Conservation (phyloP, 2,797 vertebrate genomes). For the Pantherophis vulpinus region DNA sequence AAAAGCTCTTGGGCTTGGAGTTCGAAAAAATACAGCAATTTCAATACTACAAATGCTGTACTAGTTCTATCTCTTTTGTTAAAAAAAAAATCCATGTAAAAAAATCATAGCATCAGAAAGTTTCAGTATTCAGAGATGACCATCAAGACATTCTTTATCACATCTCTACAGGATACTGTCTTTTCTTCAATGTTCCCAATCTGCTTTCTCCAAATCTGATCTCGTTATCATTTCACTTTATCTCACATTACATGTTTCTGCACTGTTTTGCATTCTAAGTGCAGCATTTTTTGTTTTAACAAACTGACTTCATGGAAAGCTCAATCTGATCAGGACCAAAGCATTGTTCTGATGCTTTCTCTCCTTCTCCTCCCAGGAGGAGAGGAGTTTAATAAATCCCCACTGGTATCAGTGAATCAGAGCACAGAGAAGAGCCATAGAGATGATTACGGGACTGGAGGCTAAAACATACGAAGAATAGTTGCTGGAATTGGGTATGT, state of each 20-base stretch:
- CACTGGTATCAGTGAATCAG: not conserved
- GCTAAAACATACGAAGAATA: not conserved
- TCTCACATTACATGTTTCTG: not conserved
- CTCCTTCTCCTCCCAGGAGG: not conserved
- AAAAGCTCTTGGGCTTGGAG: conserved; percentile 25
- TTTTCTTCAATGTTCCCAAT: not conserved
- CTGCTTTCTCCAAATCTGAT: not conserved
- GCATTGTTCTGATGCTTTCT: not conserved
- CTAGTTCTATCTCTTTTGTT: not conserved
- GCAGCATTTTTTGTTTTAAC: not conserved
- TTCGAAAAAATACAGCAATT: not conserved
- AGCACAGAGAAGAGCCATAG: not conserved
- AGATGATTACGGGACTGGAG: not conserved
- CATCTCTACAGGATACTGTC: not conserved
- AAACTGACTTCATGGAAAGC: not conserved
- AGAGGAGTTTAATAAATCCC: too few species aligned
- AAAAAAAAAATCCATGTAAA: not conserved
- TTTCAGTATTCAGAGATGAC: not conserved
- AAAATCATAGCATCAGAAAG: not conserved
- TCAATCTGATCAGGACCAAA: not conserved
- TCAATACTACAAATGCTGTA: not conserved
- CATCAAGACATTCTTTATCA: not conserved
- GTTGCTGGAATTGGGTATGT: not conserved
- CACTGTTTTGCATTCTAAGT: not conserved
- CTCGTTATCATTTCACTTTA: not conserved